phyloP scores from a whole-genome alignment of 2,888 invertebrate genomes.

The Asteroscopus sphinx region DNA sequence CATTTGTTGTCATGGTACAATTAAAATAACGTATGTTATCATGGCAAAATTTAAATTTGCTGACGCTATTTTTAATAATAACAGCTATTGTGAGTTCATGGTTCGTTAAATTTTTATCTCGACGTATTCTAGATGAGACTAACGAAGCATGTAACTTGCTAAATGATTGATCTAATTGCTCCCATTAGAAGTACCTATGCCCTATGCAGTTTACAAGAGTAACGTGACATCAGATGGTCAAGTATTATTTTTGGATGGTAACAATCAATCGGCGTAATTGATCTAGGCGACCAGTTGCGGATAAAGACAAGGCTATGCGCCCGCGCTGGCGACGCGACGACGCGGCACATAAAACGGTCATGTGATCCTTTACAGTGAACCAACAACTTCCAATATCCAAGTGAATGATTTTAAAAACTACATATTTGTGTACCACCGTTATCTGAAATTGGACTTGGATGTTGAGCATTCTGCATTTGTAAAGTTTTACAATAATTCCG shows the following conservation, averaged over 20 bases:
- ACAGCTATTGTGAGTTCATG: conserved; percentile 16
- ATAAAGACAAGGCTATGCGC: conserved; percentile 61
- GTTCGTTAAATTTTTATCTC: conserved; percentile 30
- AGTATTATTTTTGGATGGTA: conserved; percentile 64
- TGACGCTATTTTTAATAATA: conserved; percentile 14
- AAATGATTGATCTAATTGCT: conserved; percentile 66
- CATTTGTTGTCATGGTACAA: conserved; percentile 38
- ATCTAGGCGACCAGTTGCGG: conserved; percentile 55
- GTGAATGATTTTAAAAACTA: conserved; percentile 48
- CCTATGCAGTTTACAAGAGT: conserved; percentile 50
- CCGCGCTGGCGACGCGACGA: conserved; percentile 32
- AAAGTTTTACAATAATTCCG: conserved; percentile 39
- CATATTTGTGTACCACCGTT: conserved; percentile 56
- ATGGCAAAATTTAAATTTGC: conserved; percentile 21
- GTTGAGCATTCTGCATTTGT: conserved; percentile 30
- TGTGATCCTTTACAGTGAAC: conserved; percentile 59
- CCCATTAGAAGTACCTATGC: conserved; percentile 57
- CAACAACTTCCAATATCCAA: conserved; percentile 31
- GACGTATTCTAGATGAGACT: conserved; percentile 21
- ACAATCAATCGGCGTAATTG: conserved; percentile 68
- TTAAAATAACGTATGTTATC: conserved; percentile 21
- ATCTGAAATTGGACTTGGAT: conserved; percentile 31
- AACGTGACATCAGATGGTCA: conserved; percentile 65
- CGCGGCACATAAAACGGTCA: conserved; percentile 51
- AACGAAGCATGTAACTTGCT: conserved; percentile 52